A percentile compares a stretch with the other conserved stretches of the same genome.
Evolutionary conservation across 2,113 vertebrate genomes (phyloP).

Genomic region (Onychostruthus taczanowskii): DNA sequence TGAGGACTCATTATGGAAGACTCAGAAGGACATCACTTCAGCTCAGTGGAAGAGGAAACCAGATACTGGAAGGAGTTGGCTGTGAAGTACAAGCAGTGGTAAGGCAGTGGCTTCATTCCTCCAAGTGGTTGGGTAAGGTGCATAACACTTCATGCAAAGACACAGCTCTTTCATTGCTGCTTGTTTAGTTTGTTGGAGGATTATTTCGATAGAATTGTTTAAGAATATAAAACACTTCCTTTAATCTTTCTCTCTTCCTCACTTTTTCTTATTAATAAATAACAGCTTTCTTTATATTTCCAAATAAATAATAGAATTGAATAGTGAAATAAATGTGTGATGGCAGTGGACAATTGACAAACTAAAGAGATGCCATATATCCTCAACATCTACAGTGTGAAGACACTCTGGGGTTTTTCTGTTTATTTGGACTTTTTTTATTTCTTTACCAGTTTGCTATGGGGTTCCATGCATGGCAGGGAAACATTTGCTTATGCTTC

Average conservation of each 20-base stretch:
- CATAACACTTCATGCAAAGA: neutral
- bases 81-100: slow-evolving; percentile 87
- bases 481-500: neutral
- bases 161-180: neutral
- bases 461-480: neutral
- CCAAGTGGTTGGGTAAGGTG: neutral
- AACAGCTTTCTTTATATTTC: neutral
- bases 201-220: neutral
- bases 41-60: slow-evolving; percentile 85
- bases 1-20: slow-evolving; percentile 78
- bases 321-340: neutral
- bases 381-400: neutral
- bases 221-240: neutral
- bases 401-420: neutral
- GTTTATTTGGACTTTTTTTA: neutral
- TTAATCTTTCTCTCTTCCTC: neutral
- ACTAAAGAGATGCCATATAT: neutral
- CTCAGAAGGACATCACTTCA: slow-evolving; percentile 72
- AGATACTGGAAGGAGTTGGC: slow-evolving; percentile 90
- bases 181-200: neutral
- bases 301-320: neutral
- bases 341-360: neutral
- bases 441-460: neutral
- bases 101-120: neutral
- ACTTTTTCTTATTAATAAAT: neutral